A percentile compares a stretch with the other conserved stretches of the same genome.
These are phyloP conservation scores for Plebejus argus DNA, from an alignment of 2,888 invertebrate species.

Conservation along the genomic window DNA sequence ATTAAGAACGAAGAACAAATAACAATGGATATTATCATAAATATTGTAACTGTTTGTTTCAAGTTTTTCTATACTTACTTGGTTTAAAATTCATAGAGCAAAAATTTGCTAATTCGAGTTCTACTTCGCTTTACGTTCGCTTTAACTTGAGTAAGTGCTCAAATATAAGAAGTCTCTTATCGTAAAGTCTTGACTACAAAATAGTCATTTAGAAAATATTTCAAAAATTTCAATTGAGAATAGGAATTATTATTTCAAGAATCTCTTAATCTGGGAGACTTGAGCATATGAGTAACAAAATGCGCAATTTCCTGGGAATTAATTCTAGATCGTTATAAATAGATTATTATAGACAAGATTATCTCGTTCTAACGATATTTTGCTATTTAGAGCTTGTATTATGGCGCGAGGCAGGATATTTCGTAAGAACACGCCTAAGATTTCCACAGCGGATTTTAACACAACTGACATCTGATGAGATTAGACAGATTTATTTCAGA, in stretches of 20 bases:
- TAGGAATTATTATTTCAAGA: too few relatives aligned
- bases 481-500: conserved; percentile 10
- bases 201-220: too few relatives aligned
- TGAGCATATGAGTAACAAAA: neutral
- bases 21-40: neutral
- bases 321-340: neutral
- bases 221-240: too few relatives aligned
- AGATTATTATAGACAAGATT: neutral
- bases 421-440: neutral
- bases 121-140: too few relatives aligned
- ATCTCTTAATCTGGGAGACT: too few relatives aligned
- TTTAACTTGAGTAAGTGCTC: too few relatives aligned
- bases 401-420: neutral
- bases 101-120: neutral
- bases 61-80: neutral
- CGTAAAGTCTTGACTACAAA: too few relatives aligned
- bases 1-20: neutral
- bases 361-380: neutral
- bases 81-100: neutral
- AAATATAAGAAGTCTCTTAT: too few relatives aligned
- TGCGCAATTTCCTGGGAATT: neutral
- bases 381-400: neutral
- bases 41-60: neutral
- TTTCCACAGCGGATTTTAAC: conserved; percentile 15
- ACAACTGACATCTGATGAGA: conserved; percentile 11